phyloP scores from a whole-genome alignment of 2,888 invertebrate species.

The Tiphia femorata region DNA sequence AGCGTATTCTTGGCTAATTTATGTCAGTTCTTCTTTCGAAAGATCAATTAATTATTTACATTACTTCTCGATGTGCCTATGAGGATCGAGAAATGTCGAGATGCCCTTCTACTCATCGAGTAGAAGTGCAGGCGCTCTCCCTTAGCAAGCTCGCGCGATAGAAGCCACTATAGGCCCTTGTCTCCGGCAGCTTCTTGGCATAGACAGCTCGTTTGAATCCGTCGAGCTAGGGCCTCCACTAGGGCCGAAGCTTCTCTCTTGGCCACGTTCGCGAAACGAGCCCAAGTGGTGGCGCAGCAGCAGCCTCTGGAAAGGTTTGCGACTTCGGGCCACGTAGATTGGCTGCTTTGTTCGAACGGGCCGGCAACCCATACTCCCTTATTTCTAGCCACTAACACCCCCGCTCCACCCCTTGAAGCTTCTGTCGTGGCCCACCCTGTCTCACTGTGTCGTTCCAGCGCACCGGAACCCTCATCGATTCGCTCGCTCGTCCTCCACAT shows the following conservation, averaged over 20 bases:
- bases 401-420: constrained; percentile 5
- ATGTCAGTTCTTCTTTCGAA: no score
- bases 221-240: constrained; percentile 3
- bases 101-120: not conserved
- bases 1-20: not conserved
- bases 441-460: no score
- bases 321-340: constrained; percentile 40
- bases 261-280: constrained; percentile 37
- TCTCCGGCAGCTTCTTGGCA: not conserved
- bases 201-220: constrained; percentile 25
- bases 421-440: no score
- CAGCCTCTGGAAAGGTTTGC: constrained; percentile 15
- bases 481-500: constrained; percentile 8
- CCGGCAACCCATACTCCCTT: constrained; percentile 13
- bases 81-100: not conserved
- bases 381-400: constrained; percentile 8
- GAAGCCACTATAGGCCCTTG: not conserved
- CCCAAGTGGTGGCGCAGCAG: constrained; percentile 25
- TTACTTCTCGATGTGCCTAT: not conserved
- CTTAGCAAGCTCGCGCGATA: not conserved
- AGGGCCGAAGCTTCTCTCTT: constrained; percentile 19
- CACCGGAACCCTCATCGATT: no score
- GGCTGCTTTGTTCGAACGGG: constrained; percentile 45
- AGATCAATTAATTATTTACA: no score
- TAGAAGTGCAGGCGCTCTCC: no score